Evolutionary conservation across 2,797 vertebrate genomes (phyloP).

Genomic region (Dendrocincla fuliginosa): DNA sequence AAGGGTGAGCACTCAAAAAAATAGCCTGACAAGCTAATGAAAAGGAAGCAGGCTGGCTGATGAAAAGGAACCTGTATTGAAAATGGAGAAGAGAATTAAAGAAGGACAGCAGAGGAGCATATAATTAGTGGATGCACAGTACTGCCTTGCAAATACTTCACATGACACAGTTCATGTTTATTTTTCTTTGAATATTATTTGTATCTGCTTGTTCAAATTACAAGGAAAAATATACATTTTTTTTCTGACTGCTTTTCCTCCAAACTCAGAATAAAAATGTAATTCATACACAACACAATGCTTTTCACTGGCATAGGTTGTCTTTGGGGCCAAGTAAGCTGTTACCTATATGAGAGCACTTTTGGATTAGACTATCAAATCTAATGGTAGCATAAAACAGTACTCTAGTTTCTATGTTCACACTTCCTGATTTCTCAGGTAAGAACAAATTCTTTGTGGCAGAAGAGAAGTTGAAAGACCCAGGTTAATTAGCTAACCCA

Average conservation of each 20-base stretch:
- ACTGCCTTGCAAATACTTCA: not conserved
- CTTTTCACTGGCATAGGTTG: not conserved
- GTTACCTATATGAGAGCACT: not conserved
- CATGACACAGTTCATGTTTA: not conserved
- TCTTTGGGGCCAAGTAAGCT: not conserved
- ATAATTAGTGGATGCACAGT: not conserved
- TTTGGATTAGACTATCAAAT: not conserved
- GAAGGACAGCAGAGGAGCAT: not conserved
- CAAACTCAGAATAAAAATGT: not conserved
- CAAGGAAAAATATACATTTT: not conserved
- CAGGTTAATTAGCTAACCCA: rapidly evolving
- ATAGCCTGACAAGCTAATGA: not conserved
- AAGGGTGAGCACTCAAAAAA: not conserved
- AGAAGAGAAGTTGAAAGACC: not conserved
- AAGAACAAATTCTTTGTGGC: not conserved
- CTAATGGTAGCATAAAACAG: not conserved
- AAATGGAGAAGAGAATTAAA: not conserved
- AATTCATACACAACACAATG: not conserved
- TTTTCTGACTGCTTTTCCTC: not conserved
- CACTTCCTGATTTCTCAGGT: not conserved
- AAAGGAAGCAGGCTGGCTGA: not conserved
- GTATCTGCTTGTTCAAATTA: not conserved
- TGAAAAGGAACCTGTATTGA: not conserved
- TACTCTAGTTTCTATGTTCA: not conserved
- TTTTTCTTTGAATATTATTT: not conserved